Percentiles rank a stretch among this genome's conserved stretches.
phyloP scores from a whole-genome alignment of 2,113 vertebrate species.

The human (Homo sapiens) region DNA sequence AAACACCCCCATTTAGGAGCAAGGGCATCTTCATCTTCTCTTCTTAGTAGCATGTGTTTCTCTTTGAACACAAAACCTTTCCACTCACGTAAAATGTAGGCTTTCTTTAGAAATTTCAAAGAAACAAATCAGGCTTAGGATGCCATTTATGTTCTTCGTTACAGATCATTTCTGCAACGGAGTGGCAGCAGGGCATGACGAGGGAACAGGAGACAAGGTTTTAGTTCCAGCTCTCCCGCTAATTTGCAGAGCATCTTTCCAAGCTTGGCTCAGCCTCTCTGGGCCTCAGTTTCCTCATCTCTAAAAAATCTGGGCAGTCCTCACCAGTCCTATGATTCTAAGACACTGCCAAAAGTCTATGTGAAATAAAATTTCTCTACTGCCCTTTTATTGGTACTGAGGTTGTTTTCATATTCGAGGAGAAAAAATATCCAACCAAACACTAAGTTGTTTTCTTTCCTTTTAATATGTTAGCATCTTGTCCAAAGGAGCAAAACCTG shows the following conservation, averaged over 20 bases:
- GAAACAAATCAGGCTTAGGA: background rate
- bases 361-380: background rate
- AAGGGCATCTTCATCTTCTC: background rate
- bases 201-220: background rate
- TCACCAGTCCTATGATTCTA: background rate
- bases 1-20: background rate
- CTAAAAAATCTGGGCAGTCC: background rate
- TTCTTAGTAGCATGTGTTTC: background rate
- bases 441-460: constrained; percentile 56
- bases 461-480: constrained; percentile 58
- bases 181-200: rapidly evolving
- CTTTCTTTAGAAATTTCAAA: background rate
- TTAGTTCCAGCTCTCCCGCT: background rate
- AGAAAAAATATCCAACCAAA: constrained; percentile 21
- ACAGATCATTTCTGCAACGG: background rate
- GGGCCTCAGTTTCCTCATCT: background rate
- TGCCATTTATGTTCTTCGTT: background rate
- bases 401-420: constrained; percentile 49
- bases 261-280: background rate
- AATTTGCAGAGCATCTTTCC: background rate
- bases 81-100: background rate
- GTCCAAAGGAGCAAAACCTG: constrained; percentile 46
- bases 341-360: background rate
- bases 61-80: background rate
- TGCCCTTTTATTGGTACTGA: background rate